Evolutionary conservation across 2,888 invertebrate genomes (phyloP).

Genomic region (Phaonia tiefii): DNA sequence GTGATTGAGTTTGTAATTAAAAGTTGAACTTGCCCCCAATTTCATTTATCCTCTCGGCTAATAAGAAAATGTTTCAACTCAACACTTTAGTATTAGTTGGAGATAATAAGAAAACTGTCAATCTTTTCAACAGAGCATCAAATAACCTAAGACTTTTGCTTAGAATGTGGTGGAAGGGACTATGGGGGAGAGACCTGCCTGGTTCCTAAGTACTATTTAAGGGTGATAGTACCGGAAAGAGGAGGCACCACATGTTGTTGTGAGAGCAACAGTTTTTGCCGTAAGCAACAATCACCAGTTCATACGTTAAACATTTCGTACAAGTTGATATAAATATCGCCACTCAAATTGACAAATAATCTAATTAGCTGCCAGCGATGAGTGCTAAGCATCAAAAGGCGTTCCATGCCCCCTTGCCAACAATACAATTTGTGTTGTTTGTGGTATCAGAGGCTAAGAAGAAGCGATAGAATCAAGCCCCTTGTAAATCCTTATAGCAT

Average conservation of each 20-base stretch:
- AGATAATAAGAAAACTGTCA: slow-evolving; percentile 70
- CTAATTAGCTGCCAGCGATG: slow-evolving; percentile 78
- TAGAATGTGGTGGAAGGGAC: not conserved
- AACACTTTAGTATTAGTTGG: slow-evolving; percentile 63
- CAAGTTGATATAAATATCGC: slow-evolving; percentile 67
- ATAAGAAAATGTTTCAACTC: slow-evolving; percentile 46
- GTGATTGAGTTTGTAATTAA: slow-evolving; percentile 69
- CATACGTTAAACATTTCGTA: slow-evolving; percentile 39
- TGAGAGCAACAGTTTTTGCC: slow-evolving; percentile 46
- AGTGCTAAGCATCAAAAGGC: slow-evolving; percentile 75
- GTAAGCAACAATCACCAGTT: slow-evolving; percentile 43
- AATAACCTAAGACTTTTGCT: slow-evolving; percentile 55
- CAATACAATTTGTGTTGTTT: not conserved
- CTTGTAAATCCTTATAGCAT: slow-evolving; percentile 51
- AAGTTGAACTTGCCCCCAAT: slow-evolving; percentile 58
- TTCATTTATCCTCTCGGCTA: slow-evolving; percentile 32
- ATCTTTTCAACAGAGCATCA: slow-evolving; percentile 64
- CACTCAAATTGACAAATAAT: slow-evolving; percentile 75
- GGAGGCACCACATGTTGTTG: slow-evolving; percentile 46
- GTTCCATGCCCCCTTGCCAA: slow-evolving; percentile 10
- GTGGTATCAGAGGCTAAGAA: not conserved
- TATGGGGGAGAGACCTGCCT: not conserved
- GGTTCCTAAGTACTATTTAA: not conserved
- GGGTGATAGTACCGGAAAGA: slow-evolving; percentile 4
- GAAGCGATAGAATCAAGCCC: not conserved